phyloP scores from a whole-genome alignment of 2,888 invertebrate genomes.

The Hermodice carunculata region DNA sequence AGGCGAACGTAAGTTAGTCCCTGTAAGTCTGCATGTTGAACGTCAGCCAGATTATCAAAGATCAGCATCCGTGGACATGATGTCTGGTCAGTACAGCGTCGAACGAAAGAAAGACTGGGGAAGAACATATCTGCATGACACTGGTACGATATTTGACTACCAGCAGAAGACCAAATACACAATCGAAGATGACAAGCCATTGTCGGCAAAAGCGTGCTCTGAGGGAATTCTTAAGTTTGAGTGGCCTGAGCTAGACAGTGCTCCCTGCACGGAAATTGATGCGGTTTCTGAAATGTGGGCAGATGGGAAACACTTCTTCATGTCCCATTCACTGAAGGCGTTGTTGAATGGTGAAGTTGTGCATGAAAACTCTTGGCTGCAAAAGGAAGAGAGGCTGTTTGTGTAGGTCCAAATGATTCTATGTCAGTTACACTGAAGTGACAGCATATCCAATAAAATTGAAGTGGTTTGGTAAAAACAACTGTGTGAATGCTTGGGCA shows the following conservation, averaged over 20 bases:
- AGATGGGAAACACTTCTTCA: neutral
- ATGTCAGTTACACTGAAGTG: no score
- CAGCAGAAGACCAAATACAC: neutral
- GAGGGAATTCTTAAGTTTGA: neutral
- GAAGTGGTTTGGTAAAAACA: no score
- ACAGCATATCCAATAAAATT: no score
- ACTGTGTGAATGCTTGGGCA: no score
- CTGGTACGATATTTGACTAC: neutral
- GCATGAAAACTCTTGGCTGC: no score
- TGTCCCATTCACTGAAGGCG: neutral
- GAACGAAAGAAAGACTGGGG: slow-evolving; percentile 9
- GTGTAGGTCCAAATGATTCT: no score
- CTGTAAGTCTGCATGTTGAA: no score
- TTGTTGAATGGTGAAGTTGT: neutral
- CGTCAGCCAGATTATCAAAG: slow-evolving; percentile 2
- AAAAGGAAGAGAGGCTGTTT: no score
- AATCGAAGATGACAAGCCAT: slow-evolving; percentile 4
- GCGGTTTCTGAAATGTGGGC: neutral
- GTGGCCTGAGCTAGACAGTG: slow-evolving; percentile 11
- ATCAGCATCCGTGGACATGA: neutral
- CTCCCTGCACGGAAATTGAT: neutral
- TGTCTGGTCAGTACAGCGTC: neutral
- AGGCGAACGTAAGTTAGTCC: no score
- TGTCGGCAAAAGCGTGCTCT: neutral
- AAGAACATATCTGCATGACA: neutral